Evolutionary conservation across 2,888 invertebrate genomes (phyloP).

Genomic region (Glomeris marginata): DNA sequence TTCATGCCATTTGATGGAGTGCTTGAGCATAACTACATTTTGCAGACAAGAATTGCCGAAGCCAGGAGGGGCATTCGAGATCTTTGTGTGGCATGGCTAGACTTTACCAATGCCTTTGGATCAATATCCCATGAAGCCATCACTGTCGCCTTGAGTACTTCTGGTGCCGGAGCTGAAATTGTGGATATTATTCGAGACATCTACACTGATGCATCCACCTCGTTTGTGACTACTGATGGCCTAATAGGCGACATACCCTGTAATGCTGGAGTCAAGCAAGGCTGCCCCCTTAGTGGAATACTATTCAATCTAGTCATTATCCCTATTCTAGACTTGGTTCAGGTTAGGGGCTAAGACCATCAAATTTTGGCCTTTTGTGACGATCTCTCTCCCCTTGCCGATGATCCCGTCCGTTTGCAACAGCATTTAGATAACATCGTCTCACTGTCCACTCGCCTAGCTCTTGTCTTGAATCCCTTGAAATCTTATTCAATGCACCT

Average conservation of each 20-base stretch:
- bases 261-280: conserved; percentile 18
- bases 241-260: conserved; percentile 12
- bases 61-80: background rate
- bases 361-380: too few relatives aligned
- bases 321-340: too few relatives aligned
- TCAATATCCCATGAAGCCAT: conserved; percentile 16
- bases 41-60: background rate
- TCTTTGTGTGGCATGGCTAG: background rate
- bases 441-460: too few relatives aligned
- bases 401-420: too few relatives aligned
- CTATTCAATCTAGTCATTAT: conserved; percentile 1
- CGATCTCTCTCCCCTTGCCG: too few relatives aligned
- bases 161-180: background rate
- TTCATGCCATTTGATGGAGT: conserved; percentile 3
- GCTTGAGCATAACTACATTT: background rate
- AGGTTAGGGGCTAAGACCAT: too few relatives aligned
- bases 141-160: background rate
- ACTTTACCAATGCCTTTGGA: conserved; percentile 16
- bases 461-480: too few relatives aligned
- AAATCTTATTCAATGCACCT: too few relatives aligned
- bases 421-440: too few relatives aligned
- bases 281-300: conserved; percentile 17
- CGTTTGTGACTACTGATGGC: background rate
- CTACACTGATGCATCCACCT: background rate
- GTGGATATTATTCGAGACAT: background rate